Percentiles rank a stretch among this genome's conserved stretches.
Evolutionary conservation across 2,797 vertebrate species (phyloP).

Genomic region (Rachycentron canadum): DNA sequence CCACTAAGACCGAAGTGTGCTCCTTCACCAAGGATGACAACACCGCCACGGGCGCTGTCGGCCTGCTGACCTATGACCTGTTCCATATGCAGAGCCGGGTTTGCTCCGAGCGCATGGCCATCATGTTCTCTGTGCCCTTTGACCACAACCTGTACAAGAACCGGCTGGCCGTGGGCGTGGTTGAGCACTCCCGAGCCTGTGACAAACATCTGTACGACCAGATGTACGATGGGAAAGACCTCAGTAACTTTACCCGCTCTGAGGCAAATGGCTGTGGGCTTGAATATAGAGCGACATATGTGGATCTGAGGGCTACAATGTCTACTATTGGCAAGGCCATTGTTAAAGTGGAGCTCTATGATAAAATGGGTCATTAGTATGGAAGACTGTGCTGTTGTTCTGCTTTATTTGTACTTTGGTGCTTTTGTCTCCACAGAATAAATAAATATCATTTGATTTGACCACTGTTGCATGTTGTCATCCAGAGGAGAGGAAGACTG

Average conservation of each 20-base stretch:
- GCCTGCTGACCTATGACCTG: constrained; percentile 82
- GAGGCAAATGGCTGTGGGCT: constrained; percentile 67
- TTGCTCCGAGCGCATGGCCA: constrained; percentile 66
- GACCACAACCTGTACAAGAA: constrained; percentile 81
- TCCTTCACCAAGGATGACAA: constrained; percentile 82
- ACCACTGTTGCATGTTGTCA: constrained; percentile 45
- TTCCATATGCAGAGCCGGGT: constrained; percentile 71
- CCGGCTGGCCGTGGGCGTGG: constrained; percentile 75
- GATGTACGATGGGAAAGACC: constrained; percentile 80
- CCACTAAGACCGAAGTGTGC: constrained; percentile 72
- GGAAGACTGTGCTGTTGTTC: neutral
- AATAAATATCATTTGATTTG: constrained; percentile 61
- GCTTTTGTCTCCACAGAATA: constrained; percentile 33
- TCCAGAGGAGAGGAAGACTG: constrained; percentile 53
- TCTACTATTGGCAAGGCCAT: constrained; percentile 79
- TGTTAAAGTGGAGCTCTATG: constrained; percentile 80
- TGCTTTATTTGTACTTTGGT: constrained; percentile 23
- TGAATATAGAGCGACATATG: constrained; percentile 4
- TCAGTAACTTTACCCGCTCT: constrained; percentile 53
- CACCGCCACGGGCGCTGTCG: constrained; percentile 74
- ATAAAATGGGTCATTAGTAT: constrained; percentile 71
- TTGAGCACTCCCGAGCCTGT: constrained; percentile 61
- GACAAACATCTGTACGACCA: constrained; percentile 78
- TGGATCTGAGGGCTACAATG: constrained; percentile 81
- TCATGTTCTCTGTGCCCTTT: constrained; percentile 83